Percentiles rank a stretch among this genome's conserved stretches.
phyloP scores from a whole-genome alignment of 2,888 invertebrate genomes.

The Pseudococcus longispinus region DNA sequence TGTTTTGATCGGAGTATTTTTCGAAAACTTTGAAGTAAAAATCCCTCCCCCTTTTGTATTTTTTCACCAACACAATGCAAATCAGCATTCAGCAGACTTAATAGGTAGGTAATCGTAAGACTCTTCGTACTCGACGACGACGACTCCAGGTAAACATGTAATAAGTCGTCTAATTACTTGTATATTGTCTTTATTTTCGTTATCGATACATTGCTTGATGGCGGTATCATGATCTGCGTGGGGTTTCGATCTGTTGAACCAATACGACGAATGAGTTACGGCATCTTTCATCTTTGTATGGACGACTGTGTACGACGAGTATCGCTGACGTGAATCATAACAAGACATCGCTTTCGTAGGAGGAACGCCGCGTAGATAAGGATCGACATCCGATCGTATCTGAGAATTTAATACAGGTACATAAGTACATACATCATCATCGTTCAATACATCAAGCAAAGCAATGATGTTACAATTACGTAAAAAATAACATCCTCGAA shows the following conservation, averaged over 20 bases:
- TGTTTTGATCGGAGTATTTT: not conserved
- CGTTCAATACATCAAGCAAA: not conserved
- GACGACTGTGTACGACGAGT: constrained; percentile 69
- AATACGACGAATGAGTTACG: constrained; percentile 72
- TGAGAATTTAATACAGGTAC: constrained; percentile 61
- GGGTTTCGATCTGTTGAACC: constrained; percentile 63
- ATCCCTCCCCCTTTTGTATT: no score
- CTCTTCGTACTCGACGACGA: not conserved
- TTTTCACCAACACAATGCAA: no score
- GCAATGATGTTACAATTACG: not conserved
- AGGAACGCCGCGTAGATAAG: constrained; percentile 73
- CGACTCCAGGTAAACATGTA: not conserved
- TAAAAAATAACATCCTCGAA: not conserved
- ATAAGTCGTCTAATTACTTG: not conserved
- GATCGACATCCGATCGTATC: constrained; percentile 73
- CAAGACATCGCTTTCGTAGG: constrained; percentile 71
- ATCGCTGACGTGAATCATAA: constrained; percentile 82
- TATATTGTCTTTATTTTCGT: constrained; percentile 33
- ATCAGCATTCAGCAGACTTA: no score
- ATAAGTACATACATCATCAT: not conserved
- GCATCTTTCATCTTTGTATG: constrained; percentile 70
- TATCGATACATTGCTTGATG: constrained; percentile 59
- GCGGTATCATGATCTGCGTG: constrained; percentile 56
- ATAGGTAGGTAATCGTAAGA: no score
- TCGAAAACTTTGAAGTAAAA: no score